These are phyloP conservation scores for Leptopterna dolabrata DNA, from an alignment of 2,888 invertebrate species.

Conservation along the genomic window DNA sequence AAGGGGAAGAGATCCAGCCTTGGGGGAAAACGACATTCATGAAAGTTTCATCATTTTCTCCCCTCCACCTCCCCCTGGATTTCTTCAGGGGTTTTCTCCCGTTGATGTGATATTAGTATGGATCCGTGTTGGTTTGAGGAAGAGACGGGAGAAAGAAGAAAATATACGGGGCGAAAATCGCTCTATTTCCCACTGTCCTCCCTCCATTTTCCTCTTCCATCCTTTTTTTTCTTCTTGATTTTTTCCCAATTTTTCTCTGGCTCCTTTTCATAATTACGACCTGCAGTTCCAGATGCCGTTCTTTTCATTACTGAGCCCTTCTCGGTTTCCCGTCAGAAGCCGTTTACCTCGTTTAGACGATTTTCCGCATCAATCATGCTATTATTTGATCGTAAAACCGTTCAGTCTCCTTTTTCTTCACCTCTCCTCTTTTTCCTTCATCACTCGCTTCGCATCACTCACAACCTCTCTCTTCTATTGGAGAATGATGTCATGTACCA, in stretches of 20 bases:
- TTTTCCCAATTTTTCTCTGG: background rate
- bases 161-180: constrained; percentile 8
- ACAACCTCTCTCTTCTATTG: too few relatives aligned
- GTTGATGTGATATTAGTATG: constrained; percentile 3
- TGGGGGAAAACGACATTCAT: constrained; percentile 10
- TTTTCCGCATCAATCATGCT: constrained; percentile 3
- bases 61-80: background rate
- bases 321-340: background rate
- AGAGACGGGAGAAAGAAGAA: background rate
- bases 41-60: constrained; percentile 6
- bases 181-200: background rate
- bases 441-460: too few relatives aligned
- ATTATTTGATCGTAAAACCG: background rate
- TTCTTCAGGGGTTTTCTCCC: background rate
- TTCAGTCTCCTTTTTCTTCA: background rate
- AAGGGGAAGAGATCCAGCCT: background rate
- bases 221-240: background rate
- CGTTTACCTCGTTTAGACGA: background rate
- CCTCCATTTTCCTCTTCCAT: background rate
- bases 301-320: background rate
- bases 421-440: too few relatives aligned
- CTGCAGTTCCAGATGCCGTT: background rate
- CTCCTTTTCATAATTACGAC: constrained; percentile 1
- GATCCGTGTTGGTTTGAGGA: background rate
- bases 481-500: too few relatives aligned